Conservation (phyloP, 2,888 invertebrate species). For the Apamea monoglypha region DNA sequence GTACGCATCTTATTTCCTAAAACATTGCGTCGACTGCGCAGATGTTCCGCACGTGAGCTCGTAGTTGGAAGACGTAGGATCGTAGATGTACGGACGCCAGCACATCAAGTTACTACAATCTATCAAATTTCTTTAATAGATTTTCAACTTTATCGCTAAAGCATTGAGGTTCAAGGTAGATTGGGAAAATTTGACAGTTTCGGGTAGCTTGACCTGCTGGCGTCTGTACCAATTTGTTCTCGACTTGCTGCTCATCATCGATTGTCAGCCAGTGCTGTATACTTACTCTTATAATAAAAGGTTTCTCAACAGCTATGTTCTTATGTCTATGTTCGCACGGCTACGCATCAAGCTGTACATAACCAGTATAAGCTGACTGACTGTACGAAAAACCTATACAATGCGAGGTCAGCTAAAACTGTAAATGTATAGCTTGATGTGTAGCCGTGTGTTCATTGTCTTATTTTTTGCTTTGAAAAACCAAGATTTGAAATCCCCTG, state of each 20-base stretch:
- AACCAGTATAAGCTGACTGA: too few species aligned
- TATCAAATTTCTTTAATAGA: too few species aligned
- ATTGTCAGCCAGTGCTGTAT: constrained; percentile 20
- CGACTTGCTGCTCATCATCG: constrained; percentile 20
- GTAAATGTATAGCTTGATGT: too few species aligned
- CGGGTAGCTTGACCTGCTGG: too few species aligned
- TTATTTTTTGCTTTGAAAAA: not conserved
- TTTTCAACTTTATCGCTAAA: too few species aligned
- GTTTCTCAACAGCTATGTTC: constrained; percentile 24
- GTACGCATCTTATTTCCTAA: constrained; percentile 31
- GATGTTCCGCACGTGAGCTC: constrained; percentile 38
- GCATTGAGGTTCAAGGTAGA: too few species aligned
- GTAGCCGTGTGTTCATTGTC: not conserved
- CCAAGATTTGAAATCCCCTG: not conserved
- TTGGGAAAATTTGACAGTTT: too few species aligned
- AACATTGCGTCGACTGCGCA: constrained; percentile 36
- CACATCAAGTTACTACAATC: too few species aligned
- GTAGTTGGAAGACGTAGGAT: constrained; percentile 14
- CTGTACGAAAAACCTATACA: too few species aligned
- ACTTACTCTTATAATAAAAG: constrained; percentile 20
- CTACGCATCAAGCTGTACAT: too few species aligned
- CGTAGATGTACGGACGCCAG: too few species aligned
- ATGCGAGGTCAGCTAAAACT: too few species aligned
- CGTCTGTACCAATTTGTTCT: constrained; percentile 41
- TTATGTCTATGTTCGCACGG: not conserved